These are phyloP conservation scores for Microtus oregoni DNA, from an alignment of 2,113 vertebrate genomes.

Conservation along the genomic window DNA sequence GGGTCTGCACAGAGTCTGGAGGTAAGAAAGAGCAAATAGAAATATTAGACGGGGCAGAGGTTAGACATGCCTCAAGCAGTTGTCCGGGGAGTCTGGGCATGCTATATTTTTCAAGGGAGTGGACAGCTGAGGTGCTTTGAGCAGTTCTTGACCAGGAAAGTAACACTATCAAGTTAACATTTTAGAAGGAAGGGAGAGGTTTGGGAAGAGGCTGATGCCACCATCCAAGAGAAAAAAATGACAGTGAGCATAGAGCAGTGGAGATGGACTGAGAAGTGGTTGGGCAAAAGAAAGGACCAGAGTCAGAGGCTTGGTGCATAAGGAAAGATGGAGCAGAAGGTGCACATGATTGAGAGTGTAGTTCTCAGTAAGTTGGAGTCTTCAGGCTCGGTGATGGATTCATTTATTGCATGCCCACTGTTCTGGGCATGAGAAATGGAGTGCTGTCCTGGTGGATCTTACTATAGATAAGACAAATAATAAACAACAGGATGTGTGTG, in stretches of 20 bases:
- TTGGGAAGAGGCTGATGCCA: slow-evolving; percentile 24
- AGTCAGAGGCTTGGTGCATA: slow-evolving; percentile 2
- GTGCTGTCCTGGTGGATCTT: slow-evolving; percentile 19
- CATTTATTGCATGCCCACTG: slow-evolving; percentile 34
- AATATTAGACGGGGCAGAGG: not conserved
- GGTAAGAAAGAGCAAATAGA: not conserved
- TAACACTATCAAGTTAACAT: slow-evolving; percentile 44
- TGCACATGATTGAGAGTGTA: not conserved
- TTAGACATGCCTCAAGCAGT: not conserved
- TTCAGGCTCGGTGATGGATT: not conserved
- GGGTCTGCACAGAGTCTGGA: not conserved
- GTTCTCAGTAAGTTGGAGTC: not conserved
- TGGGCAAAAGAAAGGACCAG: slow-evolving; percentile 2
- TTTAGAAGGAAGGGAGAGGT: slow-evolving; percentile 61
- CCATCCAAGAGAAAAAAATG: not conserved
- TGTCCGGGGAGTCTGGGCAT: not conserved
- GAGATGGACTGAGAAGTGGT: slow-evolving; percentile 18
- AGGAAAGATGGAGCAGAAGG: not conserved
- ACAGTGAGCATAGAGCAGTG: not conserved
- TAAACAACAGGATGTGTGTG: slow-evolving; percentile 13
- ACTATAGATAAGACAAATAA: slow-evolving; percentile 30
- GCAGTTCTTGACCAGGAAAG: slow-evolving; percentile 58
- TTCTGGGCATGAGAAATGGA: not conserved
- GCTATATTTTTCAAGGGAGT: slow-evolving; percentile 8
- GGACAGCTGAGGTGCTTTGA: slow-evolving; percentile 48